Conservation (phyloP, 2,113 vertebrate species). For the Morone chrysops region DNA sequence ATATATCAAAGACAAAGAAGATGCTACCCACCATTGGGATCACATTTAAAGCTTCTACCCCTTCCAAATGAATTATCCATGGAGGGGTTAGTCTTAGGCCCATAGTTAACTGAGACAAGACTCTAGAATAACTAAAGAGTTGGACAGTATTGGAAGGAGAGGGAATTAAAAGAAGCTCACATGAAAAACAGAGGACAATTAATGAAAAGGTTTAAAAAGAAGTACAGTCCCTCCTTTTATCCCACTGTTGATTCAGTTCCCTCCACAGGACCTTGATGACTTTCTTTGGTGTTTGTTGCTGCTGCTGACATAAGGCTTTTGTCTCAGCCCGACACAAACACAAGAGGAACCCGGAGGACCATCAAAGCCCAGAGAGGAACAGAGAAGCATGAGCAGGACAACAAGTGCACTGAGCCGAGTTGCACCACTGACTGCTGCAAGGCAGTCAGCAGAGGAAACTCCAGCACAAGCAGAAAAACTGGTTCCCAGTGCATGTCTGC, state of each 20-base stretch:
- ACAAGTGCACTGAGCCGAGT: slow-evolving; percentile 32
- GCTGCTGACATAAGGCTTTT: slow-evolving; percentile 68
- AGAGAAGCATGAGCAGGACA: slow-evolving; percentile 39
- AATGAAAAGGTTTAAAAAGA: background rate
- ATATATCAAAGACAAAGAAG: slow-evolving; percentile 16
- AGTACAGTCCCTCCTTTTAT: background rate
- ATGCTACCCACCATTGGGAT: slow-evolving; percentile 2
- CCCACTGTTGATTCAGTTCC: slow-evolving; percentile 7
- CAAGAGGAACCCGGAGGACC: slow-evolving; percentile 60
- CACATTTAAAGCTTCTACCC: slow-evolving; percentile 5
- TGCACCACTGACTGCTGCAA: slow-evolving; percentile 38
- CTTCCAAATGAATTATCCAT: slow-evolving; percentile 27
- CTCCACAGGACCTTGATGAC: slow-evolving; percentile 36
- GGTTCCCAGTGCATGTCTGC: slow-evolving; percentile 37
- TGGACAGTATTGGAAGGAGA: background rate
- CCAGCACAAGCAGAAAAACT: slow-evolving; percentile 50
- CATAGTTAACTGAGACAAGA: slow-evolving; percentile 6
- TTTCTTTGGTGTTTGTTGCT: slow-evolving; percentile 40
- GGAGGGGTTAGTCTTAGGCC: background rate
- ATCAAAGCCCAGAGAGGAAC: slow-evolving; percentile 37
- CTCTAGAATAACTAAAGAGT: background rate
- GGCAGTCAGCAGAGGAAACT: slow-evolving; percentile 52
- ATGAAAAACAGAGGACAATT: slow-evolving; percentile 15
- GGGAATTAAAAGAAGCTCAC: background rate
- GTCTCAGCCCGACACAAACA: slow-evolving; percentile 52